Evolutionary conservation across 2,888 invertebrate genomes (phyloP).

Genomic region (Drosophila meridionalis): DNA sequence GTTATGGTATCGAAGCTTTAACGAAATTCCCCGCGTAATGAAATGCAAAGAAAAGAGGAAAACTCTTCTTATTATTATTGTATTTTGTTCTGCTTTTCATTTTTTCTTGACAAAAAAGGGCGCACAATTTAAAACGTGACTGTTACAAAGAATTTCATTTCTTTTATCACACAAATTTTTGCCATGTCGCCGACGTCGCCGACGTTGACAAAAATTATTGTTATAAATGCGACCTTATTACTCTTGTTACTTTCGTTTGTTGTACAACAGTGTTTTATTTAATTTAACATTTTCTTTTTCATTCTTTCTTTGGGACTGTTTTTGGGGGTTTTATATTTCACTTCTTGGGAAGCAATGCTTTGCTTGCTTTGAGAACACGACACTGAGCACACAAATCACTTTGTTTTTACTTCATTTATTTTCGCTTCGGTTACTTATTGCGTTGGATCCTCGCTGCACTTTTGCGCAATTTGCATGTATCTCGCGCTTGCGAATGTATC

Average conservation of each 20-base stretch:
- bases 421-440: slow-evolving; percentile 14
- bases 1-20: slow-evolving; percentile 38
- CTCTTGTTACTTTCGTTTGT: slow-evolving; percentile 79
- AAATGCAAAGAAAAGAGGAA: slow-evolving; percentile 42
- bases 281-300: neutral
- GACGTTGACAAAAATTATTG: slow-evolving; percentile 78
- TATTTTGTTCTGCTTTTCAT: neutral
- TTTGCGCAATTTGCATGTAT: slow-evolving; percentile 24
- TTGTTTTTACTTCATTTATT: neutral
- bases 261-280: slow-evolving; percentile 53
- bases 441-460: slow-evolving; percentile 27
- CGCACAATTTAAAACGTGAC: slow-evolving; percentile 78
- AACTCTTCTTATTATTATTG: slow-evolving; percentile 12
- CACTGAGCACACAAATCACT: slow-evolving; percentile 26
- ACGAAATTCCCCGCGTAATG: slow-evolving; percentile 29
- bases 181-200: slow-evolving; percentile 57
- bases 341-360: slow-evolving; percentile 29
- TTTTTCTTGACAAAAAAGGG: slow-evolving; percentile 45
- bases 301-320: neutral
- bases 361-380: slow-evolving; percentile 19
- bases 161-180: slow-evolving; percentile 70
- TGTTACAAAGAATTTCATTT: slow-evolving; percentile 76
- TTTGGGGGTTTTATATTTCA: slow-evolving; percentile 44
- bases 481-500: slow-evolving; percentile 32
- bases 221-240: slow-evolving; percentile 80